Conservation (phyloP, 2,113 vertebrate species). For the Chaenogobius annularis region DNA sequence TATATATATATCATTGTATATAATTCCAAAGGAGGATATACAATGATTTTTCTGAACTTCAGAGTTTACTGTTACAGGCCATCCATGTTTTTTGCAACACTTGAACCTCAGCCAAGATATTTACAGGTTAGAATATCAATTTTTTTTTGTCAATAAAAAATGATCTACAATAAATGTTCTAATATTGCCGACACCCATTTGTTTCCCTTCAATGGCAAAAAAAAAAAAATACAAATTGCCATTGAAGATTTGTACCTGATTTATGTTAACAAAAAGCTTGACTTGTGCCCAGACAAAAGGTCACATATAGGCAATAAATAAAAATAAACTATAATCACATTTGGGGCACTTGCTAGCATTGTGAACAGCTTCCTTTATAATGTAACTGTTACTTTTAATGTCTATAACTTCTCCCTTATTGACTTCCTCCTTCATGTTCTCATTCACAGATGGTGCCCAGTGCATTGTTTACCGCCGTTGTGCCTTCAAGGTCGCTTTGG, state of each 20-base stretch:
- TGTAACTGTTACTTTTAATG: neutral
- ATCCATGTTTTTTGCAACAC: neutral
- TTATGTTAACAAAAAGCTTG: neutral
- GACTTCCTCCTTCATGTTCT: neutral
- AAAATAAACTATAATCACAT: too few species aligned
- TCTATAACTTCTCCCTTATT: neutral
- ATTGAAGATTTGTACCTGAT: neutral
- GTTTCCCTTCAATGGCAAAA: neutral
- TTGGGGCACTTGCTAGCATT: too few species aligned
- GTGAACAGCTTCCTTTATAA: neutral
- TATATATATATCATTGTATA: too few species aligned
- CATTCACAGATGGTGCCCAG: neutral
- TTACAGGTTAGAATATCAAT: neutral
- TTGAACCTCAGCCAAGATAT: neutral
- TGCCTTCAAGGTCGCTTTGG: neutral
- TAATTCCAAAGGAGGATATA: too few species aligned
- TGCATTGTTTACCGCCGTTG: neutral
- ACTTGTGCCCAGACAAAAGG: neutral
- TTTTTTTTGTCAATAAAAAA: neutral
- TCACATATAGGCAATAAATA: too few species aligned
- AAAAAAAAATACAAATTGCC: neutral
- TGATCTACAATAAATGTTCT: neutral
- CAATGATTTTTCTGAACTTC: neutral
- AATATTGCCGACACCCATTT: neutral
- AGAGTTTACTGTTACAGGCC: neutral